phyloP scores from a whole-genome alignment of 2,797 vertebrate genomes.

The Margarornis squamiger region DNA sequence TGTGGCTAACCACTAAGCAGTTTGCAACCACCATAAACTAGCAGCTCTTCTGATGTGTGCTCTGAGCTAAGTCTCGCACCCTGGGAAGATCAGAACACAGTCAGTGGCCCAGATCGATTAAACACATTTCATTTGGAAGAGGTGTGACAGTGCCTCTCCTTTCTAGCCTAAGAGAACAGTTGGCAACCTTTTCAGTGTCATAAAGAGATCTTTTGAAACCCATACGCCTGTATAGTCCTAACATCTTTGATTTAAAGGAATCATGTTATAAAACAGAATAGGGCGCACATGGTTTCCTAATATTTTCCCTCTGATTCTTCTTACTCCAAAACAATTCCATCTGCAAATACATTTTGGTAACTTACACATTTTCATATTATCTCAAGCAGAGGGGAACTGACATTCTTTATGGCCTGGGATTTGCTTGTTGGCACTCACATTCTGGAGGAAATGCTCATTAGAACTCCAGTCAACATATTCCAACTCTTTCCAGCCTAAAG shows the following conservation, averaged over 20 bases:
- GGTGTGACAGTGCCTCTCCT: background rate
- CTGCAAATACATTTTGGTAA: background rate
- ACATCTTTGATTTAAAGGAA: background rate
- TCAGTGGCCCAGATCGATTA: background rate
- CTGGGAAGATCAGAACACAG: background rate
- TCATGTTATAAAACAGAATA: background rate
- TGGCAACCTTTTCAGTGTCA: background rate
- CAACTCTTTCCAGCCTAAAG: background rate
- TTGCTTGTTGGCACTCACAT: background rate
- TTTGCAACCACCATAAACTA: background rate
- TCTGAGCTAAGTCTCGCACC: background rate
- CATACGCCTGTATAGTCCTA: background rate
- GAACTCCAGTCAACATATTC: background rate
- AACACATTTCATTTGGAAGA: background rate
- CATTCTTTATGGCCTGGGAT: background rate
- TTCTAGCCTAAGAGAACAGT: background rate
- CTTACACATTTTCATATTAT: background rate
- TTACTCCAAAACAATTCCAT: background rate
- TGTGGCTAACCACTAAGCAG: background rate
- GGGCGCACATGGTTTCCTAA: background rate
- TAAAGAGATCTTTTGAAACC: background rate
- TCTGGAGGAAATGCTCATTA: background rate
- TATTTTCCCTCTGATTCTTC: background rate
- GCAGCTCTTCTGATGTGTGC: background rate
- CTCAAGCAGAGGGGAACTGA: background rate